A percentile compares a stretch with the other conserved stretches of the same genome.
phyloP scores from a whole-genome alignment of 2,113 vertebrate species.

The Phaethornis superciliosus region DNA sequence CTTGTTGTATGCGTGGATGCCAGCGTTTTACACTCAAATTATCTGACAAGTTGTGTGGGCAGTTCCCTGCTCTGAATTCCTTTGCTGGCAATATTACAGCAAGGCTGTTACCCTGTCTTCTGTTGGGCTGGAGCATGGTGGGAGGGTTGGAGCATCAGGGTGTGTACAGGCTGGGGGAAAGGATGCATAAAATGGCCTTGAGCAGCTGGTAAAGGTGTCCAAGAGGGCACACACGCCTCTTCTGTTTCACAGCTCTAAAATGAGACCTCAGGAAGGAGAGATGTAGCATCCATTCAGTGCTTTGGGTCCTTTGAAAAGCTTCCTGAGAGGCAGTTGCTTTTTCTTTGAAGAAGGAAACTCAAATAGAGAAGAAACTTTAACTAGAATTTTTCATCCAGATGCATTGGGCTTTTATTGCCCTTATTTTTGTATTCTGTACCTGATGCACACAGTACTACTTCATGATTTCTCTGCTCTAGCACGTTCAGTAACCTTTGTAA shows the following conservation, averaged over 20 bases:
- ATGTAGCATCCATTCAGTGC: neutral
- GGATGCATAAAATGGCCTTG: neutral
- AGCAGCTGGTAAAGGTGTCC: neutral
- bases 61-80: neutral
- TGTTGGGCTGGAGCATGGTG: neutral
- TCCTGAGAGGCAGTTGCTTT: neutral
- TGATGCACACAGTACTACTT: rapidly evolving
- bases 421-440: neutral
- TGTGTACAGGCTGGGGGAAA: neutral
- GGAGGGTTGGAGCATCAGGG: neutral
- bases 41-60: constrained; percentile 16
- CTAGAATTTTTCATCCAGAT: neutral
- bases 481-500: neutral
- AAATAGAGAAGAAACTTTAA: neutral
- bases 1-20: neutral
- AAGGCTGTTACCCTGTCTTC: neutral
- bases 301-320: neutral
- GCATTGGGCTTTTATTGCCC: neutral
- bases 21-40: neutral
- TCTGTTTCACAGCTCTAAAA: neutral
- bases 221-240: neutral
- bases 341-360: neutral
- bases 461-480: neutral
- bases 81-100: neutral
- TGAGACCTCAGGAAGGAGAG: neutral